phyloP scores from a whole-genome alignment of 2,888 invertebrate genomes.

The Scrobipalpa atriplicella region DNA sequence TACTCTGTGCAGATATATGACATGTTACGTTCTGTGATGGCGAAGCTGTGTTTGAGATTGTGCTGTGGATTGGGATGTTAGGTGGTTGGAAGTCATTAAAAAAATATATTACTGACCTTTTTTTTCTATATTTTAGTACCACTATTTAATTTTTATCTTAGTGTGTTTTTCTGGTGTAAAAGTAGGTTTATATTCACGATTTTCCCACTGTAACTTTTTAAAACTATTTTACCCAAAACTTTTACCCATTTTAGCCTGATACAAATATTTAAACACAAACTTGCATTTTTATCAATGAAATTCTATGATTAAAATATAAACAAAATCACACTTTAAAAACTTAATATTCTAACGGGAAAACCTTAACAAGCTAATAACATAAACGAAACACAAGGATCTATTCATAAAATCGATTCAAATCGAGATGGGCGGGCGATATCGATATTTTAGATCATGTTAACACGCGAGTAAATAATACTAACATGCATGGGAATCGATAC shows the following conservation, averaged over 20 bases:
- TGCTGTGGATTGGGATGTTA: neutral
- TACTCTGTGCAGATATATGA: slow-evolving; percentile 24
- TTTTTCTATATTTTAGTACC: no score
- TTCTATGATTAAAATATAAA: neutral
- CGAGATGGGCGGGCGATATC: slow-evolving; percentile 31
- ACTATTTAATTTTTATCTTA: no score
- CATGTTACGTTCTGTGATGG: neutral
- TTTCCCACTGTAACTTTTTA: no score
- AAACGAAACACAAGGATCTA: slow-evolving; percentile 24
- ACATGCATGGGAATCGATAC: slow-evolving; percentile 51
- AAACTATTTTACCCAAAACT: no score
- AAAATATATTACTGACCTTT: neutral
- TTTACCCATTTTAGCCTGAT: no score
- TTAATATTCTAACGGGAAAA: slow-evolving; percentile 13
- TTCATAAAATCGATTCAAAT: slow-evolving; percentile 25
- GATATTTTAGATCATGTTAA: slow-evolving; percentile 42
- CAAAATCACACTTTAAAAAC: neutral
- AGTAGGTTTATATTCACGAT: no score
- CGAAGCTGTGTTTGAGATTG: neutral
- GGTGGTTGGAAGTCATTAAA: neutral
- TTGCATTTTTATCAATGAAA: no score
- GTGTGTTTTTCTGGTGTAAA: no score
- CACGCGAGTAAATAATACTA: slow-evolving; percentile 39
- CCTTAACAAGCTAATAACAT: slow-evolving; percentile 16
- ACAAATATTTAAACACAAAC: no score